These are phyloP conservation scores for Aphidius colemani DNA, from an alignment of 2,888 invertebrate species.

Conservation along the genomic window DNA sequence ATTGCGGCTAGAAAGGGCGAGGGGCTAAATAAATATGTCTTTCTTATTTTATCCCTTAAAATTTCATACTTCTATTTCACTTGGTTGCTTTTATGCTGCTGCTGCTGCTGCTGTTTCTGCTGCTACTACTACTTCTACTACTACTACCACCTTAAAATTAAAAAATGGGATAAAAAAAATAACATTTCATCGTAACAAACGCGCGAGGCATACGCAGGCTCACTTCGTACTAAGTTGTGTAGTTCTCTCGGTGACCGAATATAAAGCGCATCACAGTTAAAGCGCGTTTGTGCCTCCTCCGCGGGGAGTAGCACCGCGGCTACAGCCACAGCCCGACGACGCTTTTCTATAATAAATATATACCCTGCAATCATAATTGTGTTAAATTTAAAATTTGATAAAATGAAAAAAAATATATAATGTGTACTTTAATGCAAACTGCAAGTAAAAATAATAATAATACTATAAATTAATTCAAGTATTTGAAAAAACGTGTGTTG, in stretches of 20 bases:
- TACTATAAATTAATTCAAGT: too few relatives aligned
- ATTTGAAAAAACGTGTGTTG: neutral
- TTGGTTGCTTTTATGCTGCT: too few relatives aligned
- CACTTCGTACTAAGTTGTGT: conserved; percentile 23
- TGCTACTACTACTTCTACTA: too few relatives aligned
- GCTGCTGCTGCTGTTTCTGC: too few relatives aligned
- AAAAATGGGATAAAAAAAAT: too few relatives aligned
- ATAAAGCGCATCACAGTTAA: conserved; percentile 32
- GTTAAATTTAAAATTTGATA: too few relatives aligned
- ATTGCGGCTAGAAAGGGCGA: conserved; percentile 12
- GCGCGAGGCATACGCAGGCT: conserved; percentile 33
- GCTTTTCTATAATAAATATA: neutral
- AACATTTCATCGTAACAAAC: neutral
- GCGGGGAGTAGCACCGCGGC: conserved; percentile 27
- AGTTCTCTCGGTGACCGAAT: conserved; percentile 29
- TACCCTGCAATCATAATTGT: neutral
- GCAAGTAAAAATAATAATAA: too few relatives aligned
- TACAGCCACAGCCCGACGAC: conserved; percentile 23
- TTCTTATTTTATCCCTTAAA: neutral
- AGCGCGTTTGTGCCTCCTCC: conserved; percentile 30
- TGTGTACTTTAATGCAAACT: too few relatives aligned
- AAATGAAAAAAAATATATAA: too few relatives aligned
- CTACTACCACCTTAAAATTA: too few relatives aligned
- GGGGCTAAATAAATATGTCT: conserved; percentile 28
- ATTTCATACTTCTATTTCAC: too few relatives aligned